Conservation (phyloP, 2,113 vertebrate genomes). For the Abramis brama region DNA sequence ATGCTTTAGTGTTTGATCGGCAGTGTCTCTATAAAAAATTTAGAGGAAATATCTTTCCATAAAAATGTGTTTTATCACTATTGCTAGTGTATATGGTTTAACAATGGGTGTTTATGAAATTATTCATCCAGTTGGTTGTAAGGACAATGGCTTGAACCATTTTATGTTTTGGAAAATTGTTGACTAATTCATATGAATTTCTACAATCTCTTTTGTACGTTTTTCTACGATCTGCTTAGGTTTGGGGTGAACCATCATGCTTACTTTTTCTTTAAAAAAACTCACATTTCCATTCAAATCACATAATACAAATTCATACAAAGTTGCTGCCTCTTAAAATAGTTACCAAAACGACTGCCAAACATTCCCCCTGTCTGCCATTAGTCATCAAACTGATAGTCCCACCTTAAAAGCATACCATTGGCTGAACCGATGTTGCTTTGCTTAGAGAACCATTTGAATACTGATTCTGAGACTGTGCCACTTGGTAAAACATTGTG, state of each 20-base stretch:
- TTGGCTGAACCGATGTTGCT: background rate
- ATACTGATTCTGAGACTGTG: background rate
- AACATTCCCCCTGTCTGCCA: background rate
- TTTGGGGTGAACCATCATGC: background rate
- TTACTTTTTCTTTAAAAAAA: background rate
- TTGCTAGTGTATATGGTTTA: slow-evolving; percentile 3
- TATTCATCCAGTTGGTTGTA: background rate
- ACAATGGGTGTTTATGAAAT: background rate
- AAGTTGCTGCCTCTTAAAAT: background rate
- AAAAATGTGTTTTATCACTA: background rate
- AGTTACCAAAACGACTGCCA: background rate
- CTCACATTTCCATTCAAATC: background rate
- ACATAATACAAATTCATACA: background rate
- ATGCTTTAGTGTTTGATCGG: slow-evolving; percentile 11
- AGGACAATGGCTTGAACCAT: background rate
- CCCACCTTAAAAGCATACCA: background rate
- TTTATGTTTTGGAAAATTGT: background rate
- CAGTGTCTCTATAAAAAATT: background rate
- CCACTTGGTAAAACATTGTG: background rate
- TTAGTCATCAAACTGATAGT: background rate
- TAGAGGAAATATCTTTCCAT: background rate
- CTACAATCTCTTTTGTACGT: background rate
- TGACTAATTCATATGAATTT: background rate
- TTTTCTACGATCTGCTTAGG: background rate
- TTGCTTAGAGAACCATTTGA: background rate